Evolutionary conservation across 1,140 invertebrate genomes (phyloP), one percentile per base, ranked within the genome.

Genomic region (Temnothorax curvispinosus): DNA sequence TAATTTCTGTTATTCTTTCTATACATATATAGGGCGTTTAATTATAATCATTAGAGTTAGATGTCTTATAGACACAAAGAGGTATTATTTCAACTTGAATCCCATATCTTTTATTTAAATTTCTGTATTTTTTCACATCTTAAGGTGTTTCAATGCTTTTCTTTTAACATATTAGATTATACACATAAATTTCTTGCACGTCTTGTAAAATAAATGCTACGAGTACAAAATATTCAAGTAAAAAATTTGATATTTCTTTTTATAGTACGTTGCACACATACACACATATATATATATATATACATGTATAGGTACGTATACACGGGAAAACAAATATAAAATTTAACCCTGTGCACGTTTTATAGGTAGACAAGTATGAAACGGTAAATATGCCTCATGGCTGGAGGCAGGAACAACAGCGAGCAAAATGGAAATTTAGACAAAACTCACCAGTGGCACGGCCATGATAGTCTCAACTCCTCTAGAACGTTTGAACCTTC

Each of bases 311-410:
- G 3, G 38, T 6, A 41, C 4, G 38, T 6, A 41, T 5, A 6
- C 3, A 6, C 4, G 3, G 3, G 6, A 3, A 6, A 3, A 6
- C 38, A 41, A 41, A 41, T 6, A 62, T 62, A 18, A 35, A 64
- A 21, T 65, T 7, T 41, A 18, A 18, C 18, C 44, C 13, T 15
- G 6, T 78, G 44, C 21, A 21, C 21, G 21, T 21, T 21, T 21
- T 21, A 21, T 21, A 21, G 93, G 92, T 94, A 89, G 88, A 91
- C 91, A 89, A 92, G 88, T 89, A 93, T 93, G 92, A 92, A 93
- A 92, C 67, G 93, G 91, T 94, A 94, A 90, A 93, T 87, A 93
- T 94, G 94, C 91, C 93, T 94, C 93, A 95, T 95, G 95, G 95
- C 94, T 95, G 92, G 92, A 94, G 93, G 93, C 92, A 92, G 87